Percentiles rank a stretch among this genome's conserved stretches.
Conservation (phyloP, 1,140 invertebrate genomes). For the Lordiphosa stackelbergi region DNA sequence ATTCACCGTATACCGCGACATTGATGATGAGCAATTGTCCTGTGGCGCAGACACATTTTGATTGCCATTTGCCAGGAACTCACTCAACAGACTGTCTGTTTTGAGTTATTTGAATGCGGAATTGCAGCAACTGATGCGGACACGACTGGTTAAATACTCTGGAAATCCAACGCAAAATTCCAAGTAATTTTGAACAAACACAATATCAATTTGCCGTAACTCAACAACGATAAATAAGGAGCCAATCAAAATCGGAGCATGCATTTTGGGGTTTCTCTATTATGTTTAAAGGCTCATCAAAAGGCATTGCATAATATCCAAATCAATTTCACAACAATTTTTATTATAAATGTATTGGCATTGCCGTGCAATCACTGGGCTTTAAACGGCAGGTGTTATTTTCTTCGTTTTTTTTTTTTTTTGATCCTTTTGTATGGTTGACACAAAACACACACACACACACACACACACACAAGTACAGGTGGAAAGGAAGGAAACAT, state of each 20-base stretch:
- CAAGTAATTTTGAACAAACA: too few species aligned
- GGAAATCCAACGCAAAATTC: too few species aligned
- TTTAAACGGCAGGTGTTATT: too few species aligned
- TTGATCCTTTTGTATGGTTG: neutral
- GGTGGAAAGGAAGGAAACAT: too few species aligned
- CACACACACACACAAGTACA: neutral
- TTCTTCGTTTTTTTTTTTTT: too few species aligned
- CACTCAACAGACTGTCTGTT: too few species aligned
- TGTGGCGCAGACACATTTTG: slow-evolving; percentile 8
- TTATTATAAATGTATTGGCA: neutral
- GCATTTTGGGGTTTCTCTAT: slow-evolving; percentile 21
- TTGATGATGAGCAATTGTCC: neutral
- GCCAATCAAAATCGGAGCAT: slow-evolving; percentile 4
- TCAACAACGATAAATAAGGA: too few species aligned
- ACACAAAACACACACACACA: neutral
- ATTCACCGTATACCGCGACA: too few species aligned
- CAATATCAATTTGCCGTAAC: too few species aligned
- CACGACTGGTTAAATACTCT: too few species aligned
- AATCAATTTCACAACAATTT: slow-evolving; percentile 30
- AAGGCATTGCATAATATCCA: slow-evolving; percentile 39
- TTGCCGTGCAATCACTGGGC: neutral
- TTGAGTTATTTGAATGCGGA: too few species aligned
- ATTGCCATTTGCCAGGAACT: slow-evolving; percentile 15
- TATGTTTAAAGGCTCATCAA: slow-evolving; percentile 52
- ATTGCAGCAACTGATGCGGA: too few species aligned